These are phyloP conservation scores for Onchidella celtica DNA, from an alignment of 2,888 invertebrate genomes.

Conservation along the genomic window DNA sequence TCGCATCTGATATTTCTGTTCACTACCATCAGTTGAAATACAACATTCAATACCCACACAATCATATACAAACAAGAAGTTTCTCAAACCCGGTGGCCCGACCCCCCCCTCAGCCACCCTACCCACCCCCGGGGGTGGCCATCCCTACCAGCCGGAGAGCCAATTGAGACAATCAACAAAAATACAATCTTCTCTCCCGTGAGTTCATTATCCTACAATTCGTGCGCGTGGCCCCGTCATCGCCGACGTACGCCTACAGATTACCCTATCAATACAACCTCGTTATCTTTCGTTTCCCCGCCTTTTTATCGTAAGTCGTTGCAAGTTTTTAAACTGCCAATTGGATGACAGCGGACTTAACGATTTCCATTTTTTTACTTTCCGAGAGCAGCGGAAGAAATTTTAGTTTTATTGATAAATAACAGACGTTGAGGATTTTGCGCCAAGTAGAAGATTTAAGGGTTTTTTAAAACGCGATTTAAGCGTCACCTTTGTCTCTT, in stretches of 20 bases:
- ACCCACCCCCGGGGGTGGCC: neutral
- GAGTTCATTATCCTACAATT: slow-evolving; percentile 6
- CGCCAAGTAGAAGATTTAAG: neutral
- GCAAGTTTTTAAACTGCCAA: slow-evolving; percentile 31
- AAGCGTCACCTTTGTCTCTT: neutral
- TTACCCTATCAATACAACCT: slow-evolving; percentile 20
- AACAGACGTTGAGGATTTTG: neutral
- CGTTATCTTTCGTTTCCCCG: slow-evolving; percentile 22
- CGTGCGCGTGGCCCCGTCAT: neutral
- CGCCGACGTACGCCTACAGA: neutral
- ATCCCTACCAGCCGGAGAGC: neutral
- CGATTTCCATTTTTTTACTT: neutral
- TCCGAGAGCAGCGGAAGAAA: neutral
- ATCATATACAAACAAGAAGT: neutral
- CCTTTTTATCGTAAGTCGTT: slow-evolving; percentile 23
- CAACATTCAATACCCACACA: neutral
- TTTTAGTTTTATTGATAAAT: neutral
- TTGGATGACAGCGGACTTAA: slow-evolving; percentile 10
- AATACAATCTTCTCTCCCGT: neutral
- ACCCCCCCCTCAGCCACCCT: neutral
- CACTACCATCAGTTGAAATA: neutral
- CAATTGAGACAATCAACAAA: neutral
- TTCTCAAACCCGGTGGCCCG: neutral
- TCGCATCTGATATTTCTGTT: neutral
- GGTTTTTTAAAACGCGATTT: neutral